These are phyloP conservation scores for Orthosia gothica DNA, from an alignment of 2,888 invertebrate genomes.

Conservation along the genomic window DNA sequence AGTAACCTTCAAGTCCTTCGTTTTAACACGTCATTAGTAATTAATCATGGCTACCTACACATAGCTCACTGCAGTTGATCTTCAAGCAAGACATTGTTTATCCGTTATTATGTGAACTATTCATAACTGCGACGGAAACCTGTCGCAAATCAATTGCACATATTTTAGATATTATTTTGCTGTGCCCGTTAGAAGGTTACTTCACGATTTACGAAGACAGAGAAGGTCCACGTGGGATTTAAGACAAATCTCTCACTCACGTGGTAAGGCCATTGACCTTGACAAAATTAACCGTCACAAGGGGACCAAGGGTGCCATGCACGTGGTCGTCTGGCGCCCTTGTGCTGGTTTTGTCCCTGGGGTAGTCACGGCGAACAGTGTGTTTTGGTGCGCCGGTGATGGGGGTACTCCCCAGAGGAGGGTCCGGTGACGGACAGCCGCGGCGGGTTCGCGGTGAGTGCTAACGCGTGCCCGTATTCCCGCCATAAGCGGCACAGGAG, in stretches of 20 bases:
- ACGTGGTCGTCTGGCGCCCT: too few species aligned
- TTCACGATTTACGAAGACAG: not conserved
- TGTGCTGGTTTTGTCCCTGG: too few species aligned
- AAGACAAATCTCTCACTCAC: not conserved
- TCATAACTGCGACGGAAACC: constrained; percentile 48
- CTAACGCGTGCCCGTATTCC: too few species aligned
- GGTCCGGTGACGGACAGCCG: too few species aligned
- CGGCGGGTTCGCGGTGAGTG: too few species aligned
- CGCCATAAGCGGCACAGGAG: too few species aligned
- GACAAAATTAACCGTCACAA: too few species aligned
- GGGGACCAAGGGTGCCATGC: too few species aligned
- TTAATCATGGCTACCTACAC: constrained; percentile 8
- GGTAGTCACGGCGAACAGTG: too few species aligned
- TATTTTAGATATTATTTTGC: constrained; percentile 53
- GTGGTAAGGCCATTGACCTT: too few species aligned
- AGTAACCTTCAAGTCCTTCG: not conserved
- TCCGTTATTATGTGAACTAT: constrained; percentile 21
- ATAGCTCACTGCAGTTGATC: not conserved
- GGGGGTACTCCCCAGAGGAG: too few species aligned
- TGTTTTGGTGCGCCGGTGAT: too few species aligned
- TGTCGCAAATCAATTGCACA: constrained; percentile 50
- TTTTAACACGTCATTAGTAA: constrained; percentile 16
- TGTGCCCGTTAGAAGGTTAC: constrained; percentile 47
- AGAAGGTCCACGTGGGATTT: constrained; percentile 12
- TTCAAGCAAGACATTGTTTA: constrained; percentile 15